Evolutionary conservation across 2,113 vertebrate genomes (phyloP), one percentile per base, ranked within the genome.

Genomic region (Misgurnus mizolepis): DNA sequence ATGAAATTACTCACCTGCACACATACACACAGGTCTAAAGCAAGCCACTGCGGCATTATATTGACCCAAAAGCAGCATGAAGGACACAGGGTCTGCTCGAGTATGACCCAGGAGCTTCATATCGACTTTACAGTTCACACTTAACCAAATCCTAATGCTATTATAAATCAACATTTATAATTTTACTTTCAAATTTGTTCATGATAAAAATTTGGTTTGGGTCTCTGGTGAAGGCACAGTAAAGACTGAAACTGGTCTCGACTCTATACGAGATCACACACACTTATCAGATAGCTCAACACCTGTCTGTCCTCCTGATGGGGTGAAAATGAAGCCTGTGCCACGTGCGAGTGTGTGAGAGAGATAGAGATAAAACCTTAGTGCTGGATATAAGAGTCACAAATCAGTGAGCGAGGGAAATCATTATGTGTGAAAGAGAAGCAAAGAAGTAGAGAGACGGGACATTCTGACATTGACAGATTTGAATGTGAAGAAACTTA

Each of bases 1-100:
- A 79, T 79, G 78, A 82, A 81, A 85, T 86, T 83, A 84, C 85
- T 85, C 79, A 84, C 79, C 83, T 67, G 53, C 49, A 58, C 55
- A 68, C 66, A 39, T 53, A 72, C 27, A 76, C 47, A 75, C 79
- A 66, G 17, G 6, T 58, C 66, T 47, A 72, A 39, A 72, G 53
- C 17, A 39, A 34, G 27, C 71, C 15, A n/a, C 55, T 43, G 40
- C 45, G 18, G 71, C 40, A 14, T 43, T 14, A 74, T 74, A 74
- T 74, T 74, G 40, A 61, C 71, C 56, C 45, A 61, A 71, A 55
- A 50, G 11, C 22, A 14, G 43, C 67, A 68, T 41, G 14, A n/a
- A 71, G 34, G 17, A 71, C 15, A 39, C 70, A 22, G 53, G 55
- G 5, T 18, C 39, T 71, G 40, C 40, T 40, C 14, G 56, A 40